A percentile compares a stretch with the other conserved stretches of the same genome.
Conservation (phyloP, 2,888 invertebrate species). For the Parthenolecanium corni region DNA sequence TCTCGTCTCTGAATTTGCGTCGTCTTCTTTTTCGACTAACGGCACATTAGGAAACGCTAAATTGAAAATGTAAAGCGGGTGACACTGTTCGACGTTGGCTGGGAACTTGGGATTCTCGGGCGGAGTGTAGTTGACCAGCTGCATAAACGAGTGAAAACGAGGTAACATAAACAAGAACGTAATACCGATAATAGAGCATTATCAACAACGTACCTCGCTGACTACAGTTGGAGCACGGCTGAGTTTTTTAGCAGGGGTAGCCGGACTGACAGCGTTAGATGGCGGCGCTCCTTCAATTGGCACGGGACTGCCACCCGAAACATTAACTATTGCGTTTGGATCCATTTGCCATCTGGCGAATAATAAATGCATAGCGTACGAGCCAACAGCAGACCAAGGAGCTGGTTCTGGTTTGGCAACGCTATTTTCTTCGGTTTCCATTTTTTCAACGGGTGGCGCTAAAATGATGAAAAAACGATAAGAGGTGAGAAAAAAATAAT, state of each 20-base stretch:
- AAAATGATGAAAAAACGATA: not conserved
- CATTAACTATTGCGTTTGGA: not conserved
- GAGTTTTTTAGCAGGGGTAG: not conserved
- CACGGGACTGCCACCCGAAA: not conserved
- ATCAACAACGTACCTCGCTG: not conserved
- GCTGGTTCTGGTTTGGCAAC: constrained; percentile 1
- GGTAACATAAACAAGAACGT: not conserved
- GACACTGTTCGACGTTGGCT: constrained; percentile 10
- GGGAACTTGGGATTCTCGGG: constrained; percentile 7
- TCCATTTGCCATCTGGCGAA: constrained; percentile 23
- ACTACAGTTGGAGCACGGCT: not conserved
- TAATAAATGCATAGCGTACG: constrained; percentile 23
- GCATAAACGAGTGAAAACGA: not conserved
- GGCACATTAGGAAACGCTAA: constrained; percentile 15
- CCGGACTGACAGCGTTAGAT: not conserved
- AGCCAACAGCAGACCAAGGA: constrained; percentile 24
- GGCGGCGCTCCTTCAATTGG: not conserved
- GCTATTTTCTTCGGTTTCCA: not conserved
- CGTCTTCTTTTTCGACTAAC: constrained; percentile 11
- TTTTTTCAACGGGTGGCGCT: not conserved
- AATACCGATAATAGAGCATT: too few relatives aligned
- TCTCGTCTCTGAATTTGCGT: constrained; percentile 8
- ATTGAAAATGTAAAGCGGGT: constrained; percentile 20
- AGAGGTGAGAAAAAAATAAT: too few relatives aligned
- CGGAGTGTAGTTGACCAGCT: constrained; percentile 12